Conservation (phyloP, 2,797 vertebrate species). For the Stomatorhinus walkeri region DNA sequence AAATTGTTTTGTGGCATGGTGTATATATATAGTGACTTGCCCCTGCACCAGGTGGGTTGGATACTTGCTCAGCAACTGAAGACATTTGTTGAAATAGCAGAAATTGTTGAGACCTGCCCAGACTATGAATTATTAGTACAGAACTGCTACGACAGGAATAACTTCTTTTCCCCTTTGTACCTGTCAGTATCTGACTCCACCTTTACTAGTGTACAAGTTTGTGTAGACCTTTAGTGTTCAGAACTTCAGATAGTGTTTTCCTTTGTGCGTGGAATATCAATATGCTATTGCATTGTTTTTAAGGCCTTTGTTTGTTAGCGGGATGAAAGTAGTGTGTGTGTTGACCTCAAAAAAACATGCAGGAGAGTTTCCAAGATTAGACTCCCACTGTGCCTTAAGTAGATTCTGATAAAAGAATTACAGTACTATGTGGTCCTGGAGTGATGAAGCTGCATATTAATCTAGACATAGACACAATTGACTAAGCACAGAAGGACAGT, state of each 20-base stretch:
- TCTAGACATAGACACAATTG: neutral
- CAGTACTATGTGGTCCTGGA: neutral
- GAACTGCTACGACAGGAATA: slow-evolving; percentile 7
- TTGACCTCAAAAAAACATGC: neutral
- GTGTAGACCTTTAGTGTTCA: neutral
- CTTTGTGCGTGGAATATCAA: neutral
- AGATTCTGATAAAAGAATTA: slow-evolving; percentile 7
- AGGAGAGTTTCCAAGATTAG: slow-evolving; percentile 4
- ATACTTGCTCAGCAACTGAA: neutral
- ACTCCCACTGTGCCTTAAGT: slow-evolving; percentile 1
- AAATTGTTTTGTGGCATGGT: neutral
- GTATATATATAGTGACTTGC: neutral
- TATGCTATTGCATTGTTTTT: neutral
- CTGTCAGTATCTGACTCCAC: neutral
- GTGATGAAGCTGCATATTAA: neutral
- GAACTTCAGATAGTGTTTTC: neutral
- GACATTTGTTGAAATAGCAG: slow-evolving; percentile 7
- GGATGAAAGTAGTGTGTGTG: neutral
- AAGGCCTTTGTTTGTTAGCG: neutral
- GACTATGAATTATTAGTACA: neutral
- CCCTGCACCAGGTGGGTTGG: neutral
- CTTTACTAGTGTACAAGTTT: neutral
- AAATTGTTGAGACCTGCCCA: slow-evolving; percentile 15
- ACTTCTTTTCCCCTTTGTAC: neutral
- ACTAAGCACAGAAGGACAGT: neutral